phyloP scores from a whole-genome alignment of 1,140 invertebrate species.

The Drepana arcuata region DNA sequence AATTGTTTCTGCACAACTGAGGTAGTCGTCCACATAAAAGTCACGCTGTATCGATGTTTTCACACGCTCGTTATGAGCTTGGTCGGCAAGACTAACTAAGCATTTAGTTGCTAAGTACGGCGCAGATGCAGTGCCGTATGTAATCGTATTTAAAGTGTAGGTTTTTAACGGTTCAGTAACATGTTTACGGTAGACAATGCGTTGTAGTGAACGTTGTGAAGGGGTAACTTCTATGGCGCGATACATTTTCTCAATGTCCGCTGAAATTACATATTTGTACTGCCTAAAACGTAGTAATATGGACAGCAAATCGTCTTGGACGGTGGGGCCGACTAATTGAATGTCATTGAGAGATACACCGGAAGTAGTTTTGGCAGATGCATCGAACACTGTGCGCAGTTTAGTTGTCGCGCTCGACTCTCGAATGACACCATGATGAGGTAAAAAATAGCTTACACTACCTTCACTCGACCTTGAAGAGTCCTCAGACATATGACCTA shows the following conservation, averaged over 20 bases:
- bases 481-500: constrained; percentile 35
- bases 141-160: constrained; percentile 3
- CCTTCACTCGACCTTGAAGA: background rate
- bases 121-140: background rate
- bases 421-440: constrained; percentile 6
- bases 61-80: background rate
- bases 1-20: constrained; percentile 27
- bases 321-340: background rate
- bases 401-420: constrained; percentile 6
- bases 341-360: background rate
- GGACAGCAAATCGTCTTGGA: background rate
- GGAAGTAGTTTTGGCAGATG: background rate
- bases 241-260: constrained; percentile 41
- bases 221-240: constrained; percentile 11
- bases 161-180: constrained; percentile 1
- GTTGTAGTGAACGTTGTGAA: constrained; percentile 27
- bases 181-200: constrained; percentile 32
- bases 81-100: constrained; percentile 2
- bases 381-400: constrained; percentile 7
- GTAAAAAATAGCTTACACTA: constrained; percentile 4
- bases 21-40: constrained; percentile 66
- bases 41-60: constrained; percentile 23
- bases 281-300: constrained; percentile 15
- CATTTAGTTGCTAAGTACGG: constrained; percentile 1
- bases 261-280: constrained; percentile 24